Evolutionary conservation across 2,888 invertebrate genomes (phyloP), one percentile per base, ranked within the genome.

Genomic region (Eremobia ochroleuca): DNA sequence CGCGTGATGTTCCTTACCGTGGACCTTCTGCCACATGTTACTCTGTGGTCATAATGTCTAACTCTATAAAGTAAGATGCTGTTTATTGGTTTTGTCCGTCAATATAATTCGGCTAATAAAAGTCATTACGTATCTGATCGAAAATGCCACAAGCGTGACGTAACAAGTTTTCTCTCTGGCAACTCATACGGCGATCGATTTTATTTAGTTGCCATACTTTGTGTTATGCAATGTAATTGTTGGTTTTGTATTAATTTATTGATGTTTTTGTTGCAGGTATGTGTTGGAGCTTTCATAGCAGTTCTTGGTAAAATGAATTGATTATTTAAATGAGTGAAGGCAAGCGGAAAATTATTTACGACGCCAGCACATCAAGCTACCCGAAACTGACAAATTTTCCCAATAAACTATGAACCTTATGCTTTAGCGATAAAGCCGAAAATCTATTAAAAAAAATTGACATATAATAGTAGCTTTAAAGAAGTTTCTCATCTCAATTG

Each of bases 251-350:
- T 79, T 83, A 79, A 87, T 80, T 82, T 80, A 74, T 80, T 81
- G 85, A 46, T 81, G 43, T 85, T 85, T 77, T 89, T 83, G 77
- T 88, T 88, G 31, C 89, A 88, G 87, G 88, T 88, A 88, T 77
- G 87, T 71, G 28, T 40, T 34, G 59, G 79, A 40, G 65, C 37
- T 77, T 73, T 67, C 34, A 70, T 13, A 52, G 49, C 62, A 34
- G 64, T 37, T 74, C 66, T 66, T 75, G 73, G 85, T 86, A 67
- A 71, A 62, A 28, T 78, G 59, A 40, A 68, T 75, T 61, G 59
- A n/a, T 59, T 69, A 43, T 31, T 28, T 58, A 65, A 61, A 52
- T 49, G 13, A 61, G 34, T 1, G 59, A 18, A 28, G 40, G 25
- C 21, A 13, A 6, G 25, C 8, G 21, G 52, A 62, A 73, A 52